These are phyloP conservation scores for Pachymerium ferrugineum DNA, from an alignment of 2,888 invertebrate genomes.

Conservation along the genomic window DNA sequence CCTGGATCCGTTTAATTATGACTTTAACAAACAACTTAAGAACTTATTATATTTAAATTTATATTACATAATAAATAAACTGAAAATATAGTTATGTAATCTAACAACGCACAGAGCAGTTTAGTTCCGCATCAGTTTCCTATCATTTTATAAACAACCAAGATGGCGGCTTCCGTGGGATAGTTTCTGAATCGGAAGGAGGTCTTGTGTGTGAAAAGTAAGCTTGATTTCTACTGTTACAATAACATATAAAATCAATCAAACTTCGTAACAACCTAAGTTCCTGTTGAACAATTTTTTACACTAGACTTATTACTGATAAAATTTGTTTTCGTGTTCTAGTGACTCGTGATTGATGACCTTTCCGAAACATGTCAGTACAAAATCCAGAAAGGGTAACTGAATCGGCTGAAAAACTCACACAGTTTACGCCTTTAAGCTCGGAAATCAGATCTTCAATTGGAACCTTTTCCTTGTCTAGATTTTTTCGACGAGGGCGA, in stretches of 20 bases:
- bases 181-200: too few species aligned
- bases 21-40: too few species aligned
- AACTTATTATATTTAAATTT: too few species aligned
- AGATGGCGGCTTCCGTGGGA: background rate
- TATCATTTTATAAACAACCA: background rate
- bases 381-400: slow-evolving; percentile 28
- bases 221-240: too few species aligned
- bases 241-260: too few species aligned
- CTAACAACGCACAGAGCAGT: background rate
- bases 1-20: too few species aligned
- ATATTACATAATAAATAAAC: background rate
- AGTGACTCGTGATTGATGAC: background rate
- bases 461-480: slow-evolving; percentile 63
- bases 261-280: too few species aligned
- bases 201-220: too few species aligned
- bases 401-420: slow-evolving; percentile 54
- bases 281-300: too few species aligned
- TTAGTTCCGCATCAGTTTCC: background rate
- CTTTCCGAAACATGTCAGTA: background rate
- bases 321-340: too few species aligned
- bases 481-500: slow-evolving; percentile 55
- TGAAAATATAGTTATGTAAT: background rate
- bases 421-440: slow-evolving; percentile 72
- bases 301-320: too few species aligned
- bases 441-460: slow-evolving; percentile 68